Conservation (phyloP, 1,140 invertebrate genomes). For the Brachionus asplanchnoidis region DNA sequence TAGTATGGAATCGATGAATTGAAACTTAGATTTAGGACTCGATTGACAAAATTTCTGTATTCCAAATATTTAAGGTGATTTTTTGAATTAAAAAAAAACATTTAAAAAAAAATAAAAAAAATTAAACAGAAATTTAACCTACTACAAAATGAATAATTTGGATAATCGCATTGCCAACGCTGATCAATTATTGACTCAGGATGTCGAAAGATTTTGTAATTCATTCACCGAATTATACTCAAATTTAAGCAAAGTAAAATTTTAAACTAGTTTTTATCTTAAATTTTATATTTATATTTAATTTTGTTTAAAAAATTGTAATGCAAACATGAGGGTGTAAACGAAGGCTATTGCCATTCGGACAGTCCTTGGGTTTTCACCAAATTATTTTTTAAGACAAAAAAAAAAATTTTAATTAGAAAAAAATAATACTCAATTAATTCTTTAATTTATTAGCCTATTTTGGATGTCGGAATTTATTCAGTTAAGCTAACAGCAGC, state of each 20-base stretch:
- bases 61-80: constrained; percentile 83
- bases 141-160: constrained; percentile 92
- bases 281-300: too few species aligned
- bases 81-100: neutral
- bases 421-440: neutral
- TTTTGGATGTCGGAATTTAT: constrained; percentile 88
- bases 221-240: constrained; percentile 90
- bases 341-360: too few species aligned
- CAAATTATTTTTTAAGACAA: too few species aligned
- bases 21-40: constrained; percentile 80
- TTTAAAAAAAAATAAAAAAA: neutral
- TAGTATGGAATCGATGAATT: constrained; percentile 84
- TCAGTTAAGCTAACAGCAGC: constrained; percentile 78
- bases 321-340: too few species aligned
- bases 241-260: constrained; percentile 78
- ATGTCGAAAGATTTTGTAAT: constrained; percentile 94
- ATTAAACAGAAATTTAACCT: constrained; percentile 78
- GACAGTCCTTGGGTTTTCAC: too few species aligned
- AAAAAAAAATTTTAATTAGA: neutral
- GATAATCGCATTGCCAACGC: constrained; percentile 90
- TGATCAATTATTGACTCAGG: constrained; percentile 89
- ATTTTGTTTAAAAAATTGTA: too few species aligned
- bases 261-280: neutral
- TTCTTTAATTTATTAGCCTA: constrained; percentile 60
- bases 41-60: constrained; percentile 78